phyloP scores from a whole-genome alignment of 2,888 invertebrate genomes.

The Deilephila elpenor region DNA sequence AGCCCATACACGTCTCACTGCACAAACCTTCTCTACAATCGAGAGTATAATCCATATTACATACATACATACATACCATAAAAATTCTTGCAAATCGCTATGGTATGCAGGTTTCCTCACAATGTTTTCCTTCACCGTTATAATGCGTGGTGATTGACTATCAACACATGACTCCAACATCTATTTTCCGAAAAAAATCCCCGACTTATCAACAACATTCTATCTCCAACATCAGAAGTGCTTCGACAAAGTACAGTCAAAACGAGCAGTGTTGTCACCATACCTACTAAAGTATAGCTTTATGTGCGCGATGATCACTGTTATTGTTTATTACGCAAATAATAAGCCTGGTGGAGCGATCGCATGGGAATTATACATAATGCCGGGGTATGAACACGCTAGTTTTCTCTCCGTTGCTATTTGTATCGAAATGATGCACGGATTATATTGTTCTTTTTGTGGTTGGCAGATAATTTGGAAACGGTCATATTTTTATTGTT shows the following conservation, averaged over 20 bases:
- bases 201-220: constrained; percentile 39
- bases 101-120: too few relatives aligned
- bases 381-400: constrained; percentile 37
- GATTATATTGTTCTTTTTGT: neutral
- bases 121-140: too few relatives aligned
- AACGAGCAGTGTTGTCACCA: constrained; percentile 59
- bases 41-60: too few relatives aligned
- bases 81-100: too few relatives aligned
- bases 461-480: neutral
- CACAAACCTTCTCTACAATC: too few relatives aligned
- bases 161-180: too few relatives aligned
- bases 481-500: neutral
- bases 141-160: too few relatives aligned
- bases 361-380: constrained; percentile 61
- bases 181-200: neutral
- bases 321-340: constrained; percentile 64
- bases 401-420: constrained; percentile 11
- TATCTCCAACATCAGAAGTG: constrained; percentile 37
- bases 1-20: too few relatives aligned
- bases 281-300: constrained; percentile 63
- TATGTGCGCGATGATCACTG: constrained; percentile 59
- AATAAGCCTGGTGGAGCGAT: constrained; percentile 51
- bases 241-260: constrained; percentile 51
- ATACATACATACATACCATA: too few relatives aligned
- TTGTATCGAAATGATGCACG: neutral